Evolutionary conservation across 1,140 invertebrate species (phyloP).

Genomic region (Drosophila takahashii): DNA sequence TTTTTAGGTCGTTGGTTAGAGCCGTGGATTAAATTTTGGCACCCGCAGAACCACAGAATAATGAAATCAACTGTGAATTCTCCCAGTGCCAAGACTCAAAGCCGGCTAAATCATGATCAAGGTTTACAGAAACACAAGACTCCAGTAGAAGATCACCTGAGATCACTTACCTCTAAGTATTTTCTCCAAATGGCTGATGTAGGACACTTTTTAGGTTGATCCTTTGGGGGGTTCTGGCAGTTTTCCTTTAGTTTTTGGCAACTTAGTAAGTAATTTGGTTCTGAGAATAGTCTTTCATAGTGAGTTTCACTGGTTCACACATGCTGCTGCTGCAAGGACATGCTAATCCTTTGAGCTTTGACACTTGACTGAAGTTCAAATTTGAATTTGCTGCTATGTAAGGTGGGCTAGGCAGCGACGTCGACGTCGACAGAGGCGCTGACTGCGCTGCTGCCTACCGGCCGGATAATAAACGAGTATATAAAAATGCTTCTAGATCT

Average conservation of each 20-base stretch:
- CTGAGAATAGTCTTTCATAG: conserved; percentile 1
- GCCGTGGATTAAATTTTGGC: conserved; percentile 71
- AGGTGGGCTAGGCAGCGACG: conserved; percentile 50
- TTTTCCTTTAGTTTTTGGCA: conserved; percentile 17
- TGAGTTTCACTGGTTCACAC: conserved; percentile 32
- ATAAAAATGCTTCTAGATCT: conserved; percentile 66
- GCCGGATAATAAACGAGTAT: conserved; percentile 30
- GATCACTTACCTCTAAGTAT: conserved; percentile 29
- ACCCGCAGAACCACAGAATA: conserved; percentile 85
- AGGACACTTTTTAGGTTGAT: conserved; percentile 7
- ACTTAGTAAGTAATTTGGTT: background rate
- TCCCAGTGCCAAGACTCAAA: conserved; percentile 84
- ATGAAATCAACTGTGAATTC: conserved; percentile 83
- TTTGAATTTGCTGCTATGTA: conserved; percentile 78
- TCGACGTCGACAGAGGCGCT: conserved; percentile 14
- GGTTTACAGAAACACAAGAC: background rate
- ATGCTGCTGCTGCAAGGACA: conserved; percentile 68
- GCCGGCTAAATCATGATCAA: conserved; percentile 9
- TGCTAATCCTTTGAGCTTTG: conserved; percentile 84
- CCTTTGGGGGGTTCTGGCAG: background rate
- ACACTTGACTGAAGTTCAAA: conserved; percentile 82
- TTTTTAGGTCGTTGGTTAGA: background rate
- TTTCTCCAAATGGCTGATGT: background rate
- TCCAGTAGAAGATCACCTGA: conserved; percentile 3
- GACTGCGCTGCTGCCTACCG: conserved; percentile 52